Conservation (phyloP, 2,113 vertebrate genomes). For the Sakesphorus luctuosus region DNA sequence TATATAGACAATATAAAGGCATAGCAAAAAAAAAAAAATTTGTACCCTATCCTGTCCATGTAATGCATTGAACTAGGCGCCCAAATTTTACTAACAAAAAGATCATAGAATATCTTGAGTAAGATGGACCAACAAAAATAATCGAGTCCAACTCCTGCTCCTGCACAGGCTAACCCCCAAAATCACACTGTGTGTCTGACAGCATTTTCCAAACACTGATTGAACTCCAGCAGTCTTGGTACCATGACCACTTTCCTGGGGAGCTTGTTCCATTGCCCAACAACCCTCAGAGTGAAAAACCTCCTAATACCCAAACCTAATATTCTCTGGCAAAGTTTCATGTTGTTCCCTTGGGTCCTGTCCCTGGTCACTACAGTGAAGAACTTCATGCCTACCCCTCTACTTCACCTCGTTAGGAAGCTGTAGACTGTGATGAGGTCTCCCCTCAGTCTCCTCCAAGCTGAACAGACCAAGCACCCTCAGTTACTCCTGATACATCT, state of each 20-base stretch:
- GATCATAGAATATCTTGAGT: not conserved
- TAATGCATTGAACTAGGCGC: not conserved
- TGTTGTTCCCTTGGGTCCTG: fast-evolving
- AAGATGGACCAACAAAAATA: not conserved
- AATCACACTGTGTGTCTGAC: not conserved
- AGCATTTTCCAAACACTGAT: not conserved
- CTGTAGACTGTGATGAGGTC: not conserved
- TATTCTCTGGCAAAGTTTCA: not conserved
- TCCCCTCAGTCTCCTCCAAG: not conserved
- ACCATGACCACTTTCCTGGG: no score
- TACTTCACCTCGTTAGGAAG: not conserved
- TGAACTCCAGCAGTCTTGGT: not conserved
- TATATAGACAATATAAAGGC: not conserved
- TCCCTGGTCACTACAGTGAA: not conserved
- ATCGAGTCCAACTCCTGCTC: not conserved
- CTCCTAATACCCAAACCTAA: not conserved
- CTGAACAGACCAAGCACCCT: not conserved
- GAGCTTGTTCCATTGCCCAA: not conserved
- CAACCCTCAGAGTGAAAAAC: not conserved
- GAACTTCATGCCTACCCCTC: not conserved
- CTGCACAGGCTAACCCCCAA: not conserved
- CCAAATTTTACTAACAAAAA: not conserved
- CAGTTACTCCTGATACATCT: not conserved
- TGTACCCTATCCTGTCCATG: not conserved
- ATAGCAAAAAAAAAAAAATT: not conserved